Base-by-base conservation (phyloP, 2,797 vertebrate species). In the Benthosema pterotum region DNA sequence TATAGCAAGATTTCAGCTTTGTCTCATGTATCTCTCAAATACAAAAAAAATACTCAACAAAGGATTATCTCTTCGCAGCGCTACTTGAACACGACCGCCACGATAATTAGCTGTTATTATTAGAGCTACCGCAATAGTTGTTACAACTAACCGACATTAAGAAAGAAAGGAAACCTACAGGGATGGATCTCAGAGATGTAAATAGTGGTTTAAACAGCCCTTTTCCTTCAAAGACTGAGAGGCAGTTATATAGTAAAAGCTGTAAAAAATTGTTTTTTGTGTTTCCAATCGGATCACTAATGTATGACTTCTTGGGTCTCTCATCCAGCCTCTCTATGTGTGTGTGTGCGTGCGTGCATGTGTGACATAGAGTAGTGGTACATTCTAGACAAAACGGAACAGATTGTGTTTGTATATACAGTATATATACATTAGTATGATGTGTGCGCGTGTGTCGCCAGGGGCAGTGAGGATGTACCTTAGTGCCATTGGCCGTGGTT, bases 281-380 rank as follows among this genome's bases (percentile, higher is more conserved):
- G 69, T 78, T 82, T 83, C 72, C 75, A 71, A 75, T 45, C 65
- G 32, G 69, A 67, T 88, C 69, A 73, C 63, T 84, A 75, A 84
- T 80, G 88, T 89, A 90, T 87, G 55, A 84, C 83, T 82, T 80
- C 66, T 63, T 57, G 52, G 65, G 74, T 85, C 85, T 77, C 69
- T 82, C 75, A 77, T 82, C 79, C 69, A 74, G 68, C 76, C 75
- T 81, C 58, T 86, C 66, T 84, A 66, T 76, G 50, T 75, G 43
- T 78, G 55, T 74, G 38, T 79, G 69, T 84, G 62, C 75, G 54
- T 74, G 22, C 5, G 50, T 75, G 43, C 76, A 53, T 74, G 42
- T 79, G 69, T 84, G 62, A 75, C 52, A 83, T 71, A 47, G 69
- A 78, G 68, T 70, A 71, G 78, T 89, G 89, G 89, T 91, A 91